Evolutionary conservation across 2,888 invertebrate genomes (phyloP), one percentile per base, ranked within the genome.

Genomic region (Willowsia nigromaculata): DNA sequence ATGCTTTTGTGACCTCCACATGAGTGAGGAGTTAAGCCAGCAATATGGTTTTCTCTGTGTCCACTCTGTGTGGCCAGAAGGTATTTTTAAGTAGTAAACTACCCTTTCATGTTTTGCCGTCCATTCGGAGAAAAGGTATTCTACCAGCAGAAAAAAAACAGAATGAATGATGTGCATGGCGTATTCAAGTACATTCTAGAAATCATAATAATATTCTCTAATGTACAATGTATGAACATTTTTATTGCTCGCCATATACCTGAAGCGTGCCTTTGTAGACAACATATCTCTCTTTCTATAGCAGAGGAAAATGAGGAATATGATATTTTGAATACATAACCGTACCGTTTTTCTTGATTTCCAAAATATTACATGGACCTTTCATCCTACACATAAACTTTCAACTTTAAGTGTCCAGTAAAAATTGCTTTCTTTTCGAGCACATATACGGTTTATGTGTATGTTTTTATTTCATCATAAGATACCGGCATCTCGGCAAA

Each of bases 351-450:
- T 27, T 18, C 78, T 30, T 50, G 50, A 50, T 71, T 43, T 47
- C 27, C 22, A 53, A 68, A 68, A 71, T 83, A 83, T 83, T 83
- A 71, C 50, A 50, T 22, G 47, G 37, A 33, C 33, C 53, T 65
- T 83, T 50, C 56, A 53, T 53, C 22, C 68, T 53, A 76, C 40
- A 85, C 85, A 85, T 85, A 74, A 74, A 85, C 74, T 85, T 85
- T 76, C 59, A 59, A 59, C 59, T 74, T 59, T 50, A 56, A 56
- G 40, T 56, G 74, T 43, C 40, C 74, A 50, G 53, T 78, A 78
- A 78, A 78, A 78, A 78, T 50, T 27, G 11, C 50, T 27, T 50
- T 47, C 30, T 40, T 68, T 22, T 50, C 47, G n/a, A 76, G 33
- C 9, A 2, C 25, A 40, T 59, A 11, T 25, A 37, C 78, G 11